Base-by-base conservation (phyloP, 2,888 invertebrate species). In the Petrophora chlorosata region DNA sequence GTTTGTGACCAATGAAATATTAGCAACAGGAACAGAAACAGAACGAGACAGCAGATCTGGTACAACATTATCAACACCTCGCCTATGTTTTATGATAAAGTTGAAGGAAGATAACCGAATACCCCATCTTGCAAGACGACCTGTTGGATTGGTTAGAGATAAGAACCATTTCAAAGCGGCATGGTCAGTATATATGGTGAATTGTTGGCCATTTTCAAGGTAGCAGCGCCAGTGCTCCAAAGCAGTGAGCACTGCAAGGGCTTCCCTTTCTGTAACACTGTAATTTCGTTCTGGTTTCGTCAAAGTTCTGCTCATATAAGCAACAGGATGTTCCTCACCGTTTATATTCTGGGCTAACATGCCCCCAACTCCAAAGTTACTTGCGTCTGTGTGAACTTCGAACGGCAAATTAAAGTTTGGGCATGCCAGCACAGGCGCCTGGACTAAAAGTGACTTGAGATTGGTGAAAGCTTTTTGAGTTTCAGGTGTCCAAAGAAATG, bases 181-280 rank as follows among this genome's bases (percentile, higher is more conserved):
- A 13, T 66, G 67, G 16, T 65, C 65, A 0, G 67, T 66, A 13
- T 47, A 61, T 0, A 67, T 59, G 0, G 52, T 56, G 16, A 64
- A 64, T 0, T 26, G 13, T 8, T 39, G 23, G 0, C 62, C 64
- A n/a, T 59, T 67, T 7, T 65, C 66, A 0, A 67, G 4, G 39
- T 63, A 64, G 36, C 63, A 63, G 0, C 63, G 48, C 65, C 63
- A 70, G 9, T 68, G 61, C 32, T 70, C 68, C 0, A 69, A 9
- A 1, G 67, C 70, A 0, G 13, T 14, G 0, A 70, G 15, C 0
- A 67, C 67, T 1, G 68, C 67, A 0, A 70, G 23, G 0, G 65
- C 33, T 29, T 70, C 69, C 0, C 67, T 32, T 39, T 73, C 70
- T 0, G 70, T 70, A 0, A 52, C 36, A 13, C 63, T 61, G 16